Evolutionary conservation across 1,140 invertebrate genomes (phyloP), one percentile per base, ranked within the genome.

Genomic region (Stratiolaelaps scimitus): DNA sequence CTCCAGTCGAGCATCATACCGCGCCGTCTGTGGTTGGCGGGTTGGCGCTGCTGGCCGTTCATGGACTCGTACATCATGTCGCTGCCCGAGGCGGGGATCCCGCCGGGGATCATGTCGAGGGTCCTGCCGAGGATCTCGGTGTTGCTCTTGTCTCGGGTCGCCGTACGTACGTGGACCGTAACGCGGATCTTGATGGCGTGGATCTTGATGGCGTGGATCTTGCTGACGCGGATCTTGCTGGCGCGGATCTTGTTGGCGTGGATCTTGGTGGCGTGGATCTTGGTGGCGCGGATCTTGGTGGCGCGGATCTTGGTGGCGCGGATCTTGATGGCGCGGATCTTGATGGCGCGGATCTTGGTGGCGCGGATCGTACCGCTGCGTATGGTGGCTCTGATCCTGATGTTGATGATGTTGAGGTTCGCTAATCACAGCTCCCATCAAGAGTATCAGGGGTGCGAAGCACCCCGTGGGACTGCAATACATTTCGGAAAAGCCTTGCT

Each of bases 71-170:
- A 23, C 23, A n/a, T 26, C 53, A 26, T 60, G 26, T 6, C 53
- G 53, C 26, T 26, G 53, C 15, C 34, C 53, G 34, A 40, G 26
- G 23, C 53, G 53, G 15, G 53, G 53, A 34, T 60, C 53, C 10
- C 34, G 53, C 17, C 23, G 53, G 15, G 53, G 53, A 34, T 60
- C 53, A 10, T 60, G 23, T 1, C 53, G 53, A 34, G 53, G 53
- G 53, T 60, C 53, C 53, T 26, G 53, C 5, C 53, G 53, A 60
- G 53, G 53, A 23, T 60, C 53, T 15, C 34, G 53, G 23, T 34
- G 53, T 6, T 26, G 53, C 17, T 60, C 15, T 15, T 60, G 53
- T 20, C 53, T 26, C 26, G 53, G 53, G 23, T 60, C 53, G 23
- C 1, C 17, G 23, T 2, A 10, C 2, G 13, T 17, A 17, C 26